Conservation (phyloP, 2,797 vertebrate species). For the Anguilla megastoma region DNA sequence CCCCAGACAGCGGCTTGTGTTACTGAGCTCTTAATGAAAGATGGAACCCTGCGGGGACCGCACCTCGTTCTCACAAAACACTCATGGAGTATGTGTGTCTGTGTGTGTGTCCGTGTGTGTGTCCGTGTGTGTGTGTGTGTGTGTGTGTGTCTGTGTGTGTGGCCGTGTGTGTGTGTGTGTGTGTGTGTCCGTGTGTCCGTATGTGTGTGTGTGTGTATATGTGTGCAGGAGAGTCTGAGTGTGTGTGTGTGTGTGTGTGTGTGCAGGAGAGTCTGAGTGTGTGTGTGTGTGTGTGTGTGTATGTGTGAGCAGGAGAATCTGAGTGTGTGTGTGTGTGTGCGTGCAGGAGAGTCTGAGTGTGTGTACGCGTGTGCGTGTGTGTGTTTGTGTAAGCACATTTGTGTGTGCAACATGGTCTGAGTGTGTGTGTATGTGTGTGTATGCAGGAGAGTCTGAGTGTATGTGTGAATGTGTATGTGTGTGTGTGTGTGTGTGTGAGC, state of each 20-base stretch:
- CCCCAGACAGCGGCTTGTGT: conserved; percentile 6
- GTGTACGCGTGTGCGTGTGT: neutral
- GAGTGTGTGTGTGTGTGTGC: neutral
- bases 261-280: neutral
- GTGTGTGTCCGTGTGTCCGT: neutral
- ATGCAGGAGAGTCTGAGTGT: no score
- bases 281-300: neutral
- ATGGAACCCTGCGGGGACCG: neutral
- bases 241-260: neutral
- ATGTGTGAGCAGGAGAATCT: no score
- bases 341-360: neutral
- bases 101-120: neutral
- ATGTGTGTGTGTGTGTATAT: neutral
- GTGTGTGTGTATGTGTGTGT: neutral
- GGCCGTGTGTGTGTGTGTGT: neutral
- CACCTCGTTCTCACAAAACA: neutral
- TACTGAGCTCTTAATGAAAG: neutral
- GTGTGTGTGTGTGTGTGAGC: no score
- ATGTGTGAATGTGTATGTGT: neutral
- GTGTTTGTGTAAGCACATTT: neutral
- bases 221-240: neutral
- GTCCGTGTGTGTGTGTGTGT: neutral
- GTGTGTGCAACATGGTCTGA: no score
- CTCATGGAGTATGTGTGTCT: neutral
- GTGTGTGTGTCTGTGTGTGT: neutral